These are phyloP conservation scores for Dolichotis patagonum DNA, from an alignment of 2,113 vertebrate genomes.

Conservation along the genomic window DNA sequence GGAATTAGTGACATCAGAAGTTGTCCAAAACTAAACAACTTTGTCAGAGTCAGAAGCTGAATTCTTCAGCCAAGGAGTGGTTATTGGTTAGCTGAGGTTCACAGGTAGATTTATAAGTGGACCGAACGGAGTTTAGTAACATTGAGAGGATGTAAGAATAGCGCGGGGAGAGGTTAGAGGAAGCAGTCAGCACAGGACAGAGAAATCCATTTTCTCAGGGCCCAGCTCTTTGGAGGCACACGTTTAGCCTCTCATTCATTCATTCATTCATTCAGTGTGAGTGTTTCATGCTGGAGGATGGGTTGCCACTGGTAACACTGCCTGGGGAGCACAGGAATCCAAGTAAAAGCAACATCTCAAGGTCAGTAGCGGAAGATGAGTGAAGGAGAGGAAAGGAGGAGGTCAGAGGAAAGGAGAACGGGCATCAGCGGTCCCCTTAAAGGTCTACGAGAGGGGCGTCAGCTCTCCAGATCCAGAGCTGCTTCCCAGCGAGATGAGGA, in stretches of 20 bases:
- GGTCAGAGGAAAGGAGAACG: not conserved
- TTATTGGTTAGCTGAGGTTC: not conserved
- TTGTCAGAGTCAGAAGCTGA: not conserved
- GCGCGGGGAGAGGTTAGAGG: not conserved
- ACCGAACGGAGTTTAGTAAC: not conserved
- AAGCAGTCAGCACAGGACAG: not conserved
- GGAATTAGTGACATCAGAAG: conserved; percentile 30
- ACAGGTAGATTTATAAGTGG: not conserved
- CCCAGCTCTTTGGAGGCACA: not conserved
- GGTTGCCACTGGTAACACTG: not conserved
- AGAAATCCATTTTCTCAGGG: not conserved
- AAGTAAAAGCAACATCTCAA: not conserved
- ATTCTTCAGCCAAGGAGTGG: not conserved
- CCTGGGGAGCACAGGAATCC: not conserved
- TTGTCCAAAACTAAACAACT: conserved; percentile 23
- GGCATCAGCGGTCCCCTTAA: not conserved
- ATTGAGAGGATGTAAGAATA: not conserved
- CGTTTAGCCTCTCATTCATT: not conserved
- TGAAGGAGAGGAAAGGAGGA: not conserved
- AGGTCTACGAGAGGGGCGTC: not conserved
- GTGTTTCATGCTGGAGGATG: not conserved
- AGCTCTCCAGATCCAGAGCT: not conserved
- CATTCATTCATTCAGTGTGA: not conserved
- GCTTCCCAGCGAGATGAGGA: not conserved
- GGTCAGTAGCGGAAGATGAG: not conserved